A percentile compares a stretch with the other conserved stretches of the same genome.
These are phyloP conservation scores for Cossypha dichroa DNA, from an alignment of 2,797 vertebrate species.

Conservation along the genomic window DNA sequence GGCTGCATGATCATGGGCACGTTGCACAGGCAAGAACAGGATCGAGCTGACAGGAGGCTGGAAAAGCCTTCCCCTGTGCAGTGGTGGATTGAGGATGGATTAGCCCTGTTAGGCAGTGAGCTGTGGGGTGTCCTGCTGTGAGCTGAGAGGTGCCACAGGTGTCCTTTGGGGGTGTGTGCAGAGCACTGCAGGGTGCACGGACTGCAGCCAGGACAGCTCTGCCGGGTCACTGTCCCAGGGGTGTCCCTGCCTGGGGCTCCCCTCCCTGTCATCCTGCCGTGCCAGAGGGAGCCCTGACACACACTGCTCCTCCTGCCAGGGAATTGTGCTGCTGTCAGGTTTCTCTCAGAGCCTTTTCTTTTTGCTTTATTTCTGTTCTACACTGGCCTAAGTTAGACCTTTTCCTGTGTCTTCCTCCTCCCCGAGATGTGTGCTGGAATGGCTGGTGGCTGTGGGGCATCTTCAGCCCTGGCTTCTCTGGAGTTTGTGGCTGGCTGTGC, in stretches of 20 bases:
- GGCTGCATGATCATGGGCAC: background rate
- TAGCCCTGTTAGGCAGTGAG: background rate
- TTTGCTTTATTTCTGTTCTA: background rate
- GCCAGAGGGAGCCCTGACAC: background rate
- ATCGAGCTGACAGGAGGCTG: background rate
- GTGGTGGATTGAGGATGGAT: background rate
- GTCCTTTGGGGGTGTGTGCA: background rate
- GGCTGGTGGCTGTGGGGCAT: background rate
- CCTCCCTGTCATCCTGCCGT: background rate
- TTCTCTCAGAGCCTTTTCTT: background rate
- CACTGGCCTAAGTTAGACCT: background rate
- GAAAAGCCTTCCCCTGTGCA: background rate
- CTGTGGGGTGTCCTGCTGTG: background rate
- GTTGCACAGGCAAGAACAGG: background rate
- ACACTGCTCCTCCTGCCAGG: background rate
- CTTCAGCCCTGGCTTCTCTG: background rate
- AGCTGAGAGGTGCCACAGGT: background rate
- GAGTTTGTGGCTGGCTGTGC: background rate
- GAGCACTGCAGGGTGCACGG: background rate
- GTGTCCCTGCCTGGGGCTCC: accelerated
- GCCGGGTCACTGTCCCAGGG: accelerated
- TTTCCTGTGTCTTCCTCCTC: background rate
- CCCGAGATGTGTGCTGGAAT: background rate
- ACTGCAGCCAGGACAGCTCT: background rate
- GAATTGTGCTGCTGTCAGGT: accelerated